Conservation (phyloP, 2,888 invertebrate species). For the Lasioglossum calceatum region DNA sequence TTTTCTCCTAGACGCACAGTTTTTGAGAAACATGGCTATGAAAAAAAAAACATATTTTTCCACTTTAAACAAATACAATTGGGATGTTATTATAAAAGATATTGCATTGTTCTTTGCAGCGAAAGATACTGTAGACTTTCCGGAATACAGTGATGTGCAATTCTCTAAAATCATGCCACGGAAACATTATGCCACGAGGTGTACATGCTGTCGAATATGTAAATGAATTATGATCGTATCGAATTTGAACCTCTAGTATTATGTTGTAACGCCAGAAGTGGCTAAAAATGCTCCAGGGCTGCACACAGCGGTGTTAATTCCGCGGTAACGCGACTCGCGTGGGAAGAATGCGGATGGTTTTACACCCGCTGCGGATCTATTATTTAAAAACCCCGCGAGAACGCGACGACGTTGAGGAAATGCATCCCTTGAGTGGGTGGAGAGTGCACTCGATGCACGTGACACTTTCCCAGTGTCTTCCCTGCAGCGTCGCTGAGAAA, state of each 20-base stretch:
- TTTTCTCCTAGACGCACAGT: too few species aligned
- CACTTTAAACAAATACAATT: too few species aligned
- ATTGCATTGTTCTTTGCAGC: too few species aligned
- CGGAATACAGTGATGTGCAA: too few species aligned
- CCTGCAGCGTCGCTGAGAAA: background rate
- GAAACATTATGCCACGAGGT: too few species aligned
- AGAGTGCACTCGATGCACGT: constrained; percentile 32
- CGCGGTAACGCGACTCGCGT: constrained; percentile 44
- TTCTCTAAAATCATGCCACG: too few species aligned
- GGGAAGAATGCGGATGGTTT: constrained; percentile 51
- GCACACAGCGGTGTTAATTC: constrained; percentile 30
- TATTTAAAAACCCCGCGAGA: constrained; percentile 61
- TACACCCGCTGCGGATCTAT: constrained; percentile 58
- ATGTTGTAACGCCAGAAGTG: background rate
- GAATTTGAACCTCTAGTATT: background rate
- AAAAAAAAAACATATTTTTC: too few species aligned
- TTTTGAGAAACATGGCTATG: too few species aligned
- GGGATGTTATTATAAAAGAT: too few species aligned
- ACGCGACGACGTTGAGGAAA: constrained; percentile 34
- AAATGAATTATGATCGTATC: background rate
- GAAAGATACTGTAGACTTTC: too few species aligned
- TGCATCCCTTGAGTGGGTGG: constrained; percentile 14
- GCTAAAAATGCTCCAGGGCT: background rate
- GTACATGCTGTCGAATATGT: too few species aligned
- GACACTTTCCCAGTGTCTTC: constrained; percentile 50